Conservation (phyloP, 2,888 invertebrate genomes). For the Tipula helvola region DNA sequence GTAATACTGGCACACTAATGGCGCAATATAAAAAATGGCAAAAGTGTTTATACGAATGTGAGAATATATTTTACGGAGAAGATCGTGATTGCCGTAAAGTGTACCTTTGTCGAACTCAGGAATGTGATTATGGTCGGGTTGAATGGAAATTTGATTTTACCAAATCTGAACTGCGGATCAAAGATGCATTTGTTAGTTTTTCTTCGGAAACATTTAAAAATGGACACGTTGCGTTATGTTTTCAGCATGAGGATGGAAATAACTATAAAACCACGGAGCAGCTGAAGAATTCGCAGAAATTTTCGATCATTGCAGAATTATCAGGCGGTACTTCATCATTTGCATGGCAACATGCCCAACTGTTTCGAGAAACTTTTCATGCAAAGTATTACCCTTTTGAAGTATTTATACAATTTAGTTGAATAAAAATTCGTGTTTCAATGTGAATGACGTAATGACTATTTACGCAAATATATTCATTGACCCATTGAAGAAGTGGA, state of each 20-base stretch:
- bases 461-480: too few species aligned
- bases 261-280: conserved; percentile 19
- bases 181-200: conserved; percentile 35
- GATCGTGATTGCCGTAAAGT: conserved; percentile 88
- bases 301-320: conserved; percentile 45
- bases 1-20: conserved; percentile 24
- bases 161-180: conserved; percentile 34
- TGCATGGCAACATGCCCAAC: conserved; percentile 91
- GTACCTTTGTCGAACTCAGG: conserved; percentile 68
- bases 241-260: conserved; percentile 32
- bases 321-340: conserved; percentile 58
- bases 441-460: too few species aligned
- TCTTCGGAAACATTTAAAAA: conserved; percentile 39
- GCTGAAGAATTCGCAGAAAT: conserved; percentile 22
- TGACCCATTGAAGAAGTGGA: too few species aligned
- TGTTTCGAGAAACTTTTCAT: conserved; percentile 61
- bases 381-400: conserved; percentile 37
- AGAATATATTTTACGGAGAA: conserved; percentile 65
- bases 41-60: conserved; percentile 44
- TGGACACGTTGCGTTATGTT: conserved; percentile 38
- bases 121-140: conserved; percentile 41
- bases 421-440: neutral
- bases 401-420: conserved; percentile 26
- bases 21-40: conserved; percentile 47
- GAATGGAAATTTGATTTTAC: conserved; percentile 56